Evolutionary conservation across 2,888 invertebrate species (phyloP), one percentile per base, ranked within the genome.

Genomic region (Panorpa germanica): DNA sequence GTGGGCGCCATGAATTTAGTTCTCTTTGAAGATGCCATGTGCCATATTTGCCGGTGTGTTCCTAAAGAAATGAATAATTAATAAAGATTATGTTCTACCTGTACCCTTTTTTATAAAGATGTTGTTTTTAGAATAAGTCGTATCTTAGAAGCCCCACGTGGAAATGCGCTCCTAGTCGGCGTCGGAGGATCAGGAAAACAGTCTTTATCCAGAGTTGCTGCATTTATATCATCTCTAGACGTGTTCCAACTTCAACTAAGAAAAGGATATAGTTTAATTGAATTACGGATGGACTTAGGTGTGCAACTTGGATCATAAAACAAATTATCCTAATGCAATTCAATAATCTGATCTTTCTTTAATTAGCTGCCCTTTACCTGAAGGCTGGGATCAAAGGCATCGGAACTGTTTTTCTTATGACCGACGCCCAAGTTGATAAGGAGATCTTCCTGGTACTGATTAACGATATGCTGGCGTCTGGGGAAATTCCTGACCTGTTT

Each of bases 141-240:
- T 30, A 91, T 95, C 37, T 58, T 93, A 45, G 91, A 93, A 52
- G 72, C 78, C 12, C 90, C 91, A 0, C 64, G 88, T 39, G 91
- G 91, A 9, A 91, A 93, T 49, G 91, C 88, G 1, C 55, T 95
- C 15, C 57, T 93, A 9, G 78, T 93, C n/a, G 93, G 93, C 9
- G 93, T 95, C 0, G 93, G 93, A 13, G 93, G 93, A 20, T 86
- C 85, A 31, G 93, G 93, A 24, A 91, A 93, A 48, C 93, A 93
- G 55, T 86, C 86, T 3, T 57, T 95, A 29, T 80, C 90, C 0
- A 63, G 90, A 18, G 59, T 95, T 12, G 77, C 93, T 1, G 75
- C 91, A 0, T 93, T 80, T 47, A 86, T 95, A 35, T 83, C 88
- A 6, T 73, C 80, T 2, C 63, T 91, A 22, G 88, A 88, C 49